Evolutionary conservation across 2,888 invertebrate species (phyloP), one percentile per base, ranked within the genome.

Genomic region (Andrena fulva): DNA sequence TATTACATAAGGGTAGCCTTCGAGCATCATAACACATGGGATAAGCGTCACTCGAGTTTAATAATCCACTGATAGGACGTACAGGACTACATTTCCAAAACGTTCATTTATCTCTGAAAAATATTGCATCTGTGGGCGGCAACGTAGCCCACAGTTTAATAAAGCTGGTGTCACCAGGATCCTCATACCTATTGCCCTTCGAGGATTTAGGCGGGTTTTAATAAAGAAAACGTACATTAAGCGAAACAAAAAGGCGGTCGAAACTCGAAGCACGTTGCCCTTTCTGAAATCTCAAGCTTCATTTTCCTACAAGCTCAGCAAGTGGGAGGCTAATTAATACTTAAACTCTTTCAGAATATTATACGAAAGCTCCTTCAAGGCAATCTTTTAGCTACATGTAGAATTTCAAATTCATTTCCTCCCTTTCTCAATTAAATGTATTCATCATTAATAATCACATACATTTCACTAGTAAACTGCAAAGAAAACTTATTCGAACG

Each of bases 351-450:
- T 24, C 10, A 24, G 54, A 54, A 54, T 24, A 54, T n/a, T 20
- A 27, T 20, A 4, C 24, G 29, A 63, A 69, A 73, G 48, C 72
- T 78, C 52, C 31, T 52, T 42, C 56, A 31, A 16, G 24, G 48
- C 62, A 70, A 77, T 31, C 48, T 62, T 69, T 42, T 12, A 0
- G 3, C 42, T 42, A 12, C 12, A 42, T 12, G 12, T 42, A 42
- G 4, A 42, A 42, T 42, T 12, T 42, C 1, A 42, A 42, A 12
- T 42, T 42, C 3, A 42, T 3, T 3, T 42, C 35, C 12, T 42
- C 35, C 35, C 3, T 3, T 12, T 3, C 35, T 42, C 3, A 42
- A 42, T 42, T 42, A 42, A 42, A 42, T 42, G 2, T 42, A 42
- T 12, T 42, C 42, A 12, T 42, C 42, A 42, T 42, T 42, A 42